Base-by-base conservation (phyloP, 2,888 invertebrate species). In the Leptarthrus brevirostris region DNA sequence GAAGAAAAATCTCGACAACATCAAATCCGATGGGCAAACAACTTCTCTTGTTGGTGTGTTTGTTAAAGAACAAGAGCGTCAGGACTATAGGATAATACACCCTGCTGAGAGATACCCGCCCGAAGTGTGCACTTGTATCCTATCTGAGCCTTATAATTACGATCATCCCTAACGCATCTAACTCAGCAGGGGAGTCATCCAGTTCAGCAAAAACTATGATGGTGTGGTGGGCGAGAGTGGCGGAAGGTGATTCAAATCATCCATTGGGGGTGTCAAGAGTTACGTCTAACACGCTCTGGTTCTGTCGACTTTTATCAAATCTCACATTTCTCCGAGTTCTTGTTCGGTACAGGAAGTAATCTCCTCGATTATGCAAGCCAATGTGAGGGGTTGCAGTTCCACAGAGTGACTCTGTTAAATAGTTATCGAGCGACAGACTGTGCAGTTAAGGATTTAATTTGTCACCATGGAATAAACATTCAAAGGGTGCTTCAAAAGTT, bases 1-100 rank as follows among this genome's bases (percentile, higher is more conserved):
- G 64, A 66, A 66, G 64, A 66, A 66, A 66, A 66, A 66, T 66
- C 47, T 66, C 47, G 16, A 66, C 52, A 52, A 52, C 64, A 47
- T 66, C 22, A 47, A 66, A 66, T 66, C 24, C 44, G 24, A 44
- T 47, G 44, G 22, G 47, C 36, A 66, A 66, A 66, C 64, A 66
- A 66, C n/a, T 40, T 40, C 40, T n/a, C 40, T 40, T 40, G 40
- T 12, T n/a, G 40, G 40, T 40, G 3, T 40, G 40, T 40, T 40
- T 40, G 40, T 40, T 12, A 40, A n/a, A 40, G 40, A 40, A 8
- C 40, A 40, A 40, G 40, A 40, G 40, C 10, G 40, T 6, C 40
- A 40, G 40, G 12, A 12, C 3, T 3, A 12, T n/a, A 3, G 40
- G n/a, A 40, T 6, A 12, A 6, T 40, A n/a, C 1, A 6, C 1